phyloP scores from a whole-genome alignment of 1,140 invertebrate genomes.

The Drosophila micromelanica region DNA sequence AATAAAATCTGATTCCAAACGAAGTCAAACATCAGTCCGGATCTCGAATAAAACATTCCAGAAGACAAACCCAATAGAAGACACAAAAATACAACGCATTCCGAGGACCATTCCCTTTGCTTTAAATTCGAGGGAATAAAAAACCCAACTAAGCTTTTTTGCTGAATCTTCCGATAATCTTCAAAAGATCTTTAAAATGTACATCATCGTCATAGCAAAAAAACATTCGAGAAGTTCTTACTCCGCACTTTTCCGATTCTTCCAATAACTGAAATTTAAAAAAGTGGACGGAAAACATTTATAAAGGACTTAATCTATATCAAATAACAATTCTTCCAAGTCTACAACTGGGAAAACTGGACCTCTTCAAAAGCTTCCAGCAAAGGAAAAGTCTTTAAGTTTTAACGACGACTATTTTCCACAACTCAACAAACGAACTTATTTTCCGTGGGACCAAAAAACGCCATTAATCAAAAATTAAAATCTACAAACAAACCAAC shows the following conservation, averaged over 20 bases:
- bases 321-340: no score
- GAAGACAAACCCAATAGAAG: neutral
- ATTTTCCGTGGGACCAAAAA: neutral
- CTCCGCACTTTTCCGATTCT: neutral
- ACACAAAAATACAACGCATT: neutral
- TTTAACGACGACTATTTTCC: neutral
- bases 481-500: neutral
- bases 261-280: neutral
- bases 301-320: no score
- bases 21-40: no score
- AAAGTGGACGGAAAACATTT: neutral
- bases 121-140: no score
- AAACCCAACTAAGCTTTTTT: neutral
- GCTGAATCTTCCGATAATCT: neutral
- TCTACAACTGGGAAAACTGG: neutral
- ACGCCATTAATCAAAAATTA: neutral
- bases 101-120: neutral
- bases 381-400: neutral
- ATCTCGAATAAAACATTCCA: neutral
- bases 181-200: neutral
- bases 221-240: no score
- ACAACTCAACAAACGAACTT: neutral
- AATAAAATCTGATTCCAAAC: no score
- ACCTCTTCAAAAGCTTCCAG: neutral
- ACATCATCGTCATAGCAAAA: neutral